Evolutionary conservation across 2,797 vertebrate species (phyloP), one percentile per base, ranked within the genome.

Genomic region (Acrossocheilus fasciatus): DNA sequence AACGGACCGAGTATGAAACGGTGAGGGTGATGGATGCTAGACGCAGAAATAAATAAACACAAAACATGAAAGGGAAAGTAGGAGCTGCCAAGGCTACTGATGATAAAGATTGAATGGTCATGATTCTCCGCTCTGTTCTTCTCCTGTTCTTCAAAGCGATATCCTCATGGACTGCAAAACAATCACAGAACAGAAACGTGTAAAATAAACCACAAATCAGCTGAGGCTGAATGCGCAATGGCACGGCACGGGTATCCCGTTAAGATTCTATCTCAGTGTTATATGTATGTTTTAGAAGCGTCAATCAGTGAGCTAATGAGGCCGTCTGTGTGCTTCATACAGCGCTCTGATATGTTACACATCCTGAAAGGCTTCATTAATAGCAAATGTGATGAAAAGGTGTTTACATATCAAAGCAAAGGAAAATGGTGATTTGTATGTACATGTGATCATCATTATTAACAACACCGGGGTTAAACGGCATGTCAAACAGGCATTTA

Each of bases 81-180:
- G 89, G 86, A 87, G 90, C 88, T 89, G 88, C 90, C 81, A 91
- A 91, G 89, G 92, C 91, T 88, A 92, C 90, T 91, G 90, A 95
- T 92, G 90, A 89, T 92, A 92, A 93, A 93, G 89, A 93, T 88
- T 91, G 92, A 94, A 91, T 89, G 74, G 89, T 80, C 88, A 85
- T 84, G 91, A 92, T 92, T 91, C 81, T 59, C 86, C 59, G 39
- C 54, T n/a, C 85, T 87, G 82, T 91, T 93, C 50, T 93, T 92
- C 87, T 91, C 89, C 89, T 84, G 57, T 18, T 88, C 93, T 94
- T 95, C 93, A 95, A 95, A 95, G 94, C 84, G 74, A 93, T 92
- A 93, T 92, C 92, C 92, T 94, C 93, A 92, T 86, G 87, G 92
- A 89, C 93, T 88, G 92, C 90, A 91, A 93, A 94, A 93, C 91